Evolutionary conservation across 2,113 vertebrate species (phyloP).

Genomic region (Zosterops japonicus): DNA sequence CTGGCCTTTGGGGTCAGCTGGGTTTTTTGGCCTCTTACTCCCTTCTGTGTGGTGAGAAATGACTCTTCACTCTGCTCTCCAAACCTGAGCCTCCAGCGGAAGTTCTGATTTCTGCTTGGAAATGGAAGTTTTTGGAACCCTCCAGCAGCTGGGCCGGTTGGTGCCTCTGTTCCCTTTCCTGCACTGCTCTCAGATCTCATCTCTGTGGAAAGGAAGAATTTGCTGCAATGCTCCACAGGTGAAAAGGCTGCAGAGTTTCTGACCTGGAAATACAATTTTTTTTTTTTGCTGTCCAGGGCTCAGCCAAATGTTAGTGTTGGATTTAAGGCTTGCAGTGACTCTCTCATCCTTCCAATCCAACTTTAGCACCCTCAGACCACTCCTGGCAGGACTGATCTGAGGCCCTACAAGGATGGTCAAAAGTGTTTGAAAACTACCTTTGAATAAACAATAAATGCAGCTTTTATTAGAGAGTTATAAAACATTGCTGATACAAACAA

Average conservation of each 20-base stretch:
- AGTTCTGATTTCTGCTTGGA: neutral
- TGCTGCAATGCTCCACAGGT: neutral
- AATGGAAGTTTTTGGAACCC: neutral
- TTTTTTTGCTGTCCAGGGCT: neutral
- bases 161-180: neutral
- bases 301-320: neutral
- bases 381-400: neutral
- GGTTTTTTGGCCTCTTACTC: neutral
- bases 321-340: neutral
- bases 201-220: neutral
- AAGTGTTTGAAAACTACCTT: neutral
- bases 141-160: rapidly evolving
- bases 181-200: neutral
- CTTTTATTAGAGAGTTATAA: neutral
- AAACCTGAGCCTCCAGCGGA: neutral
- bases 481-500: neutral
- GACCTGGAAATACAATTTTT: neutral
- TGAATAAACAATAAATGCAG: neutral
- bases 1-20: neutral
- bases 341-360: neutral
- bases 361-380: neutral
- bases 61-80: neutral
- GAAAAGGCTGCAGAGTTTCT: neutral
- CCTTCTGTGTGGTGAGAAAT: neutral
- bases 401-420: too few species aligned